A percentile compares a stretch with the other conserved stretches of the same genome.
Conservation (phyloP, 2,888 invertebrate genomes). For the Pachydiplax longipennis region DNA sequence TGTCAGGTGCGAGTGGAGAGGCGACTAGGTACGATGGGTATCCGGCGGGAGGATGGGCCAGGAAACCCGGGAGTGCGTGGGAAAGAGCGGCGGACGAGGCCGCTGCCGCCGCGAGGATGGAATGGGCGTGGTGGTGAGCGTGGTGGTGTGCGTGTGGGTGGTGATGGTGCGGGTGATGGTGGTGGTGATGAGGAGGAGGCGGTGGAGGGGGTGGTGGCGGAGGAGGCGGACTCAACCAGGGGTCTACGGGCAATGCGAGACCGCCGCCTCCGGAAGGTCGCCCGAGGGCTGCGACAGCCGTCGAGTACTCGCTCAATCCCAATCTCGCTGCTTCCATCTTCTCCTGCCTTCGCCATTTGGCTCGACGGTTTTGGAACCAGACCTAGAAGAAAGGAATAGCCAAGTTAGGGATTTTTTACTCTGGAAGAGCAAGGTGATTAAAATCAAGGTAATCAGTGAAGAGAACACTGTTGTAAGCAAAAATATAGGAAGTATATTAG, state of each 20-base stretch:
- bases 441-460: too few relatives aligned
- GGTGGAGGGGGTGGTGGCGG: constrained; percentile 55
- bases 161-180: constrained; percentile 89
- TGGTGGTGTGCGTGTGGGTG: constrained; percentile 78
- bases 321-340: constrained; percentile 93
- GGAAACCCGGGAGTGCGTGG: constrained; percentile 82
- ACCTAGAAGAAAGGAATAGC: constrained; percentile 71
- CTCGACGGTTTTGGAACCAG: constrained; percentile 95
- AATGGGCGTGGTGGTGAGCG: constrained; percentile 52
- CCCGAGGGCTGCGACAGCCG: constrained; percentile 70
- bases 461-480: too few relatives aligned
- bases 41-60: constrained; percentile 87
- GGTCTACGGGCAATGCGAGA: constrained; percentile 85
- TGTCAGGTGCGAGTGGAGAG: constrained; percentile 54
- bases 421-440: too few relatives aligned
- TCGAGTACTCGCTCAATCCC: constrained; percentile 81
- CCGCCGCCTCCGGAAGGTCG: constrained; percentile 71
- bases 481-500: too few relatives aligned
- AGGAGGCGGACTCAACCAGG: constrained; percentile 88
- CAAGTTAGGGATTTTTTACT: too few relatives aligned
- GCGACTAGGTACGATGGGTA: constrained; percentile 90
- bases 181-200: constrained; percentile 89
- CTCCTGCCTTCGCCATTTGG: constrained; percentile 97
- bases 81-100: constrained; percentile 54
- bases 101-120: constrained; percentile 52